These are phyloP conservation scores for Macaca nemestrina DNA, from an alignment of 2,113 vertebrate genomes.

Conservation along the genomic window DNA sequence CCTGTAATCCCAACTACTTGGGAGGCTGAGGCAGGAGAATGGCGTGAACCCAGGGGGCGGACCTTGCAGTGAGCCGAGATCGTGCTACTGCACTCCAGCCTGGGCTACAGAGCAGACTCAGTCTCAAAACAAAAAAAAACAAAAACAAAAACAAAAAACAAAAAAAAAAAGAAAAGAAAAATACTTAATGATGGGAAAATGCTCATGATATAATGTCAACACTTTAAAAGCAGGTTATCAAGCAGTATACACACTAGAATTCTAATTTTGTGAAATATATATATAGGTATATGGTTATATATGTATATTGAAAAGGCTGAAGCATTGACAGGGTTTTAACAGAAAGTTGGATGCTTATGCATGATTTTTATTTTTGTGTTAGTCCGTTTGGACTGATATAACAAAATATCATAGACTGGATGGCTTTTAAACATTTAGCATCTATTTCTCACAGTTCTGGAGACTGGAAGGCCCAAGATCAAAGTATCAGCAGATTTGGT, in stretches of 20 bases:
- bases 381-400: background rate
- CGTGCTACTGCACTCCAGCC: no score
- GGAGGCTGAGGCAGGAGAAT: no score
- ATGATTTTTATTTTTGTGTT: background rate
- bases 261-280: background rate
- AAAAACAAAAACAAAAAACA: no score
- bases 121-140: no score
- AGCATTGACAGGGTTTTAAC: background rate
- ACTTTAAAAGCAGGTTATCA: background rate
- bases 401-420: background rate
- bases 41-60: no score
- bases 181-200: conserved; percentile 14
- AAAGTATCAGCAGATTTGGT: background rate
- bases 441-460: background rate
- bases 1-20: no score
- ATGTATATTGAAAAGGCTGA: background rate
- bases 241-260: background rate
- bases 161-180: background rate
- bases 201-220: background rate
- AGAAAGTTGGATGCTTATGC: background rate
- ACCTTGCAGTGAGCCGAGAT: no score
- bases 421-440: background rate
- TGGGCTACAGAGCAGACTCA: no score
- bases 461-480: background rate
- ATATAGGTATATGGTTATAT: background rate